Evolutionary conservation across 37 sponge, comb jelly and placozoan species (phyloP), one percentile per base, ranked within the genome.

Genomic region (Mnemiopsis leidyi): DNA sequence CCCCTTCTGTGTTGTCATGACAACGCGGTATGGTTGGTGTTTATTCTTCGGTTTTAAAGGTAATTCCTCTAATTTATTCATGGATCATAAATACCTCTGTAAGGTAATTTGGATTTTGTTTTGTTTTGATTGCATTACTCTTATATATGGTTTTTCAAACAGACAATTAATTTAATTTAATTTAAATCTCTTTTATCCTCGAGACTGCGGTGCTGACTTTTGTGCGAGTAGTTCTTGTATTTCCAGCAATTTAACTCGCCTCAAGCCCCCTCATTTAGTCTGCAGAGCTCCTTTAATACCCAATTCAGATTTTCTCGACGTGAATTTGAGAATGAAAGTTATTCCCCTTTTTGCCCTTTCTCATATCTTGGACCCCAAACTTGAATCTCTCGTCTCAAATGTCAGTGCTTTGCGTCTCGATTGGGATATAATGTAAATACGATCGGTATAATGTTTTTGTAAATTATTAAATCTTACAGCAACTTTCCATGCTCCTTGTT

Each of bases 101-200:
- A 5, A 28, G 73, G 73, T 69, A 69, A 69, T 69, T 69, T 69
- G 73, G 73, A 69, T 69, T 69, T 69, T 69, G 73, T 69, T 69
- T 69, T 69, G 73, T 69, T 69, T 69, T 69, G 73, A 69, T 69
- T 69, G 73, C 73, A 69, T 69, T 69, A 69, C 73, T 69, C 73
- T 69, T 69, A 69, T 69, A 69, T 69, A 69, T 69, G 73, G 73
- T 69, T 69, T 69, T 69, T 69, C 73, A 69, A 69, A 69, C 73
- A 69, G 73, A 69, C 73, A 69, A 69, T 69, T 69, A 69, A 69
- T 69, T 69, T 69, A 69, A 69, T 69, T 69, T 69, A 69, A 69
- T 69, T 69, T 69, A 69, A 69, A 69, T 69, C 73, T 69, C 73
- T 69, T 69, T 69, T 69, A 69, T 69, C 73, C n/a, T 69, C 21